Evolutionary conservation across 2,113 vertebrate species (phyloP).

Genomic region (Catharus minimus): DNA sequence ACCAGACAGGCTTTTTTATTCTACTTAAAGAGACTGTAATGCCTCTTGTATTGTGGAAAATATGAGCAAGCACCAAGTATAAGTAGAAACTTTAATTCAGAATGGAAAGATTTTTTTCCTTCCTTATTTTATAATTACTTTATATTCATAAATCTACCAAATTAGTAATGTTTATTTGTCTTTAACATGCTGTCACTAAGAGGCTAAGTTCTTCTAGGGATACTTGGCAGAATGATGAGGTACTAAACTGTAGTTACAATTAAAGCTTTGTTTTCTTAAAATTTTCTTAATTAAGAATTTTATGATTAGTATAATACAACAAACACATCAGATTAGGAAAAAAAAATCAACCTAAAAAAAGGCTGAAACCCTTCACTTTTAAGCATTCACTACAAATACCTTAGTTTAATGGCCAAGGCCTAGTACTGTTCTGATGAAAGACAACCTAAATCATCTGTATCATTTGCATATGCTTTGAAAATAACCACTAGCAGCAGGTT

Average conservation of each 20-base stretch:
- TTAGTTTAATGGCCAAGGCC: neutral
- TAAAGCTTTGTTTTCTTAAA: neutral
- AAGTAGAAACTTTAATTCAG: neutral
- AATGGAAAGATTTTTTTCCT: neutral
- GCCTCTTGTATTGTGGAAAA: neutral
- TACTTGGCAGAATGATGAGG: neutral
- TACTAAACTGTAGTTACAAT: neutral
- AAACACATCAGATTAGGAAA: neutral
- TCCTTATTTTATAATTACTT: neutral
- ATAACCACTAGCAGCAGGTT: neutral
- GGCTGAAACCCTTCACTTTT: neutral
- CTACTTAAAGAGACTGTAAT: neutral
- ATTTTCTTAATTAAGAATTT: neutral
- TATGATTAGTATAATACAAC: neutral
- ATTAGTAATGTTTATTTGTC: neutral
- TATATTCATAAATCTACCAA: neutral
- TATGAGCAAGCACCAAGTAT: neutral
- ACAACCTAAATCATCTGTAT: neutral
- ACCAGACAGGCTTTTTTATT: neutral
- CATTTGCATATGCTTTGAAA: neutral
- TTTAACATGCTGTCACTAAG: neutral
- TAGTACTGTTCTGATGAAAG: neutral
- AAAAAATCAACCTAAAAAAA: neutral
- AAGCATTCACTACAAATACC: neutral
- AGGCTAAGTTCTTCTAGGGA: neutral